Conservation (phyloP, 2,888 invertebrate species). For the Macrosoma leucophasiata region DNA sequence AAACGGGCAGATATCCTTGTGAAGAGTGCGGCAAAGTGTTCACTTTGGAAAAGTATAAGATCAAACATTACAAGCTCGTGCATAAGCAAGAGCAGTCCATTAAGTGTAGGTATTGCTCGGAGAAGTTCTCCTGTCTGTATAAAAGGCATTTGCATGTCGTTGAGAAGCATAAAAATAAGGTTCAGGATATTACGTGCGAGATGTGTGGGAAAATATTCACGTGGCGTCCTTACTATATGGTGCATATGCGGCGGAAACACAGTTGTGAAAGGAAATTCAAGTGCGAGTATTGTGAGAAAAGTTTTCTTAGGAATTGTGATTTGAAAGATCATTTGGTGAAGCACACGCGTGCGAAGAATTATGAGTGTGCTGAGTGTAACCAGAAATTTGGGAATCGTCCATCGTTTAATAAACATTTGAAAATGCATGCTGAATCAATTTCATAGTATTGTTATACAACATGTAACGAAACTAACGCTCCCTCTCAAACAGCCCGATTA, state of each 20-base stretch:
- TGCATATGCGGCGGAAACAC: constrained; percentile 53
- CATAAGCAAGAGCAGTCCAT: constrained; percentile 33
- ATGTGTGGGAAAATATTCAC: constrained; percentile 53
- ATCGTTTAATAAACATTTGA: too few relatives aligned
- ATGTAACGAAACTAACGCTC: too few relatives aligned
- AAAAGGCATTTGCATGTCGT: constrained; percentile 38
- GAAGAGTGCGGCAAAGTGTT: constrained; percentile 61
- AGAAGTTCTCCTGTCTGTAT: constrained; percentile 33
- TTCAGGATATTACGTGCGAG: constrained; percentile 43
- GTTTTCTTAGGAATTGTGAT: too few relatives aligned
- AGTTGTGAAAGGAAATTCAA: too few relatives aligned
- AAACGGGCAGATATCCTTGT: constrained; percentile 52
- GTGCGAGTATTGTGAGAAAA: too few relatives aligned
- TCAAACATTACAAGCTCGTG: constrained; percentile 38
- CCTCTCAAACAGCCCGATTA: too few relatives aligned
- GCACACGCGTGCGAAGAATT: too few relatives aligned
- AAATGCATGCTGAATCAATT: too few relatives aligned
- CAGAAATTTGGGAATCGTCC: too few relatives aligned
- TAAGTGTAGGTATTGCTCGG: constrained; percentile 41
- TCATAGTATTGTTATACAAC: too few relatives aligned
- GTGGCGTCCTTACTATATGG: constrained; percentile 52
- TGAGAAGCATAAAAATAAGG: constrained; percentile 36
- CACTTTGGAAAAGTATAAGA: constrained; percentile 38
- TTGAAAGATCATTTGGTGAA: too few relatives aligned
- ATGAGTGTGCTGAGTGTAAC: too few relatives aligned